Conservation (phyloP, 2,888 invertebrate genomes). For the Muschampia plurimacula region DNA sequence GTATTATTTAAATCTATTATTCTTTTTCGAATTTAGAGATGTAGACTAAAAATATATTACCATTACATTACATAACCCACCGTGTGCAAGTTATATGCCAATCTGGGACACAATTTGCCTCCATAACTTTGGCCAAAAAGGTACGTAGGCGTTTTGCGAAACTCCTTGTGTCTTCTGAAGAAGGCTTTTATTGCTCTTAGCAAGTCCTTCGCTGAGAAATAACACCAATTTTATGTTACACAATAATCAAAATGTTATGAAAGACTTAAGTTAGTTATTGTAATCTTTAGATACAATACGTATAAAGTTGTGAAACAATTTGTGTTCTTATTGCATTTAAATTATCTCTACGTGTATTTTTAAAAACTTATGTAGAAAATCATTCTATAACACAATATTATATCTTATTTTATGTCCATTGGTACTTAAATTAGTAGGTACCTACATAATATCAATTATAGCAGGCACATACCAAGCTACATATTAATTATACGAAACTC, state of each 20-base stretch:
- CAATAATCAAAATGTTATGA: constrained; percentile 26
- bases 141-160: constrained; percentile 90
- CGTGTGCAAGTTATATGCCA: constrained; percentile 69
- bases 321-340: background rate
- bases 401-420: background rate
- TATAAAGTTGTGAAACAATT: background rate
- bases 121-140: constrained; percentile 96
- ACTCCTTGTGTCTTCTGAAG: constrained; percentile 88
- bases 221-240: constrained; percentile 39
- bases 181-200: constrained; percentile 89
- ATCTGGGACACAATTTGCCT: constrained; percentile 91
- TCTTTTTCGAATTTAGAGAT: background rate
- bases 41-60: background rate
- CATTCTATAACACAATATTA: background rate
- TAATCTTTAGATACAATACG: background rate
- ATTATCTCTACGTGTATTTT: too few relatives aligned
- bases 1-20: too few relatives aligned
- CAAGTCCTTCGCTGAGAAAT: constrained; percentile 88
- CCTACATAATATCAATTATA: background rate
- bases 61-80: constrained; percentile 53
- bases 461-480: too few relatives aligned
- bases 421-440: background rate
- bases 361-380: too few relatives aligned
- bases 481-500: background rate
- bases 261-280: constrained; percentile 15